phyloP scores from a whole-genome alignment of 2,113 vertebrate species.

The Brachionichthys hirsutus region DNA sequence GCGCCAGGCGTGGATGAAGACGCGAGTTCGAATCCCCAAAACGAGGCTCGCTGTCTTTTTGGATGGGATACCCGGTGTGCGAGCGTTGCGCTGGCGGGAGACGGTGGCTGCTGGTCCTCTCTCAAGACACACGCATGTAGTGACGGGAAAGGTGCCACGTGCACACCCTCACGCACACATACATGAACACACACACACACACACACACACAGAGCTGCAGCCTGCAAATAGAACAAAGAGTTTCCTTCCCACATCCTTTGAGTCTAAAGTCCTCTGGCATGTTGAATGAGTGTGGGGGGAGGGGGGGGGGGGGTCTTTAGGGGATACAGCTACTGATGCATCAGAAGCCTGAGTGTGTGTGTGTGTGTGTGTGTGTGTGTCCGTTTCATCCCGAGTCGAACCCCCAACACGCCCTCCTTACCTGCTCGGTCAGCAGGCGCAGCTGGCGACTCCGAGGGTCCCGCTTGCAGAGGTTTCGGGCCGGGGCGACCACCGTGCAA shows the following conservation, averaged over 20 bases:
- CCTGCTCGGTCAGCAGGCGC: constrained; percentile 89
- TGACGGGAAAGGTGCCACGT: constrained; percentile 12
- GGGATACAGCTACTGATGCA: constrained; percentile 49
- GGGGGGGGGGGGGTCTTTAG: constrained; percentile 32
- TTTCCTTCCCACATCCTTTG: constrained; percentile 32
- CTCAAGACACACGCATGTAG: constrained; percentile 10
- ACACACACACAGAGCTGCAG: neutral
- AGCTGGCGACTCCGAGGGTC: constrained; percentile 92
- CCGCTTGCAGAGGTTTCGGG: constrained; percentile 88
- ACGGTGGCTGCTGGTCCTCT: constrained; percentile 28
- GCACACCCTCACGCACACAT: neutral
- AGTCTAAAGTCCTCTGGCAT: constrained; percentile 45
- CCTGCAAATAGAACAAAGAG: constrained; percentile 15
- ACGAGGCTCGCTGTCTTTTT: too few relatives aligned
- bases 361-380: constrained; percentile 26
- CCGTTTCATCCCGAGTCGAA: too few relatives aligned
- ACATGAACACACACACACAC: neutral
- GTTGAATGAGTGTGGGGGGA: constrained; percentile 49
- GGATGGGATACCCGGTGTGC: too few relatives aligned
- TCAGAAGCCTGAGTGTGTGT: constrained; percentile 27
- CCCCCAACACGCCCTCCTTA: constrained; percentile 56
- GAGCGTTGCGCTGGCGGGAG: constrained; percentile 14
- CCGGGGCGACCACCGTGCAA: constrained; percentile 93
- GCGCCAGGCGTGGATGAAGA: neutral
- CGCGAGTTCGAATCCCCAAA: neutral